Conservation (phyloP, 2,797 vertebrate genomes). For the Argentina silus region DNA sequence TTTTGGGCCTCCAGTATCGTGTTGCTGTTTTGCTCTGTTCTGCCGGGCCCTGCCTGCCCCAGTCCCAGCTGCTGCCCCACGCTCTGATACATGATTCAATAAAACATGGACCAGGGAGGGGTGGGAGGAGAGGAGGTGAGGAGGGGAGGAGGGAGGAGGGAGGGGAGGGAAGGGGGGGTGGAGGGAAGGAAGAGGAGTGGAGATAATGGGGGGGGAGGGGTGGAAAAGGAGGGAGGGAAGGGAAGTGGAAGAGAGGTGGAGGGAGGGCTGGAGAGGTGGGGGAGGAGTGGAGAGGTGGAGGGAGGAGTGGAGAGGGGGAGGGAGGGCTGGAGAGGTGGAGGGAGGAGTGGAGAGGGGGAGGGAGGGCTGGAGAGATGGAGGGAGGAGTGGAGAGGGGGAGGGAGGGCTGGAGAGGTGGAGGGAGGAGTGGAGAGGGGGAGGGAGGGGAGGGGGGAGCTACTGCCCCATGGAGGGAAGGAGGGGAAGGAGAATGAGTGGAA, state of each 20-base stretch:
- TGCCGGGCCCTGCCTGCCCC: constrained; percentile 9
- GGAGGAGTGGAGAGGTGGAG: not conserved
- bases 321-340: not conserved
- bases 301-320: too few species aligned
- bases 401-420: not conserved
- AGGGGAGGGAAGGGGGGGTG: too few species aligned
- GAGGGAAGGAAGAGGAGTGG: constrained; percentile 14
- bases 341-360: constrained; percentile 7
- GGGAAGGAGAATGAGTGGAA: not conserved
- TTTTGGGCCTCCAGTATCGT: too few species aligned
- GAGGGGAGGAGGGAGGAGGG: too few species aligned
- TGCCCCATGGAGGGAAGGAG: not conserved
- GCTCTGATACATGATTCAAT: constrained; percentile 30
- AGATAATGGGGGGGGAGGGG: constrained; percentile 9
- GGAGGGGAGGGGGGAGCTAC: not conserved
- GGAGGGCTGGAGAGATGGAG: not conserved
- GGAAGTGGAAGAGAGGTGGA: not conserved
- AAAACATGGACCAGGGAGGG: constrained; percentile 9
- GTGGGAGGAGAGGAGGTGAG: not conserved
- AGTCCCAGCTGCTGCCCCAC: not conserved
- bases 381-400: too few species aligned
- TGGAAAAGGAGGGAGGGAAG: not conserved
- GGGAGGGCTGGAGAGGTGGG: too few species aligned
- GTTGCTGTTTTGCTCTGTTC: not conserved
- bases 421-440: constrained; percentile 25